Conservation (phyloP, 2,888 invertebrate species). For the Anticlea derivata region DNA sequence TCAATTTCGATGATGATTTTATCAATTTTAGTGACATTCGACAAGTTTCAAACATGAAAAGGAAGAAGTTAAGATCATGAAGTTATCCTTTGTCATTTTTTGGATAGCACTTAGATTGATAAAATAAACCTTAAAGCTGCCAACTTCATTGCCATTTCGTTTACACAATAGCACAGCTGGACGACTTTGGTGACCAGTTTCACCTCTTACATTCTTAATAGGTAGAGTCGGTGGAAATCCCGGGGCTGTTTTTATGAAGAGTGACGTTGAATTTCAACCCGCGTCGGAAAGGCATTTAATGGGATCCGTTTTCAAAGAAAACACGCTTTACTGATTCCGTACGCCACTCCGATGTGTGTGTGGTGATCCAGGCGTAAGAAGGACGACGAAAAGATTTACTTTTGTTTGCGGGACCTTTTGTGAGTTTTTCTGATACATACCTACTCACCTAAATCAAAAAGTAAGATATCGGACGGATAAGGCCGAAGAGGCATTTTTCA, state of each 20-base stretch:
- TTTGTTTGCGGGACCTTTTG: conserved; percentile 42
- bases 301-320: conserved; percentile 67
- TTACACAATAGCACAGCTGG: too few species aligned
- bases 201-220: too few species aligned
- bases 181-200: too few species aligned
- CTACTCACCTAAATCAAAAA: conserved; percentile 23
- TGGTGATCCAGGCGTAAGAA: conserved; percentile 45
- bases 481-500: conserved; percentile 9
- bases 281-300: conserved; percentile 47
- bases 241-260: conserved; percentile 44
- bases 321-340: conserved; percentile 55
- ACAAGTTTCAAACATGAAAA: too few species aligned
- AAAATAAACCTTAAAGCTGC: too few species aligned
- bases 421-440: conserved; percentile 15
- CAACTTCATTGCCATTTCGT: too few species aligned
- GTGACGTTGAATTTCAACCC: conserved; percentile 45
- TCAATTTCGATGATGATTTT: too few species aligned
- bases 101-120: too few species aligned
- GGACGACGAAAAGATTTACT: conserved; percentile 47
- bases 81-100: too few species aligned
- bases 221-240: neutral
- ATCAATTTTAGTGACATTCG: too few species aligned
- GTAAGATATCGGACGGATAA: conserved; percentile 12
- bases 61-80: too few species aligned
- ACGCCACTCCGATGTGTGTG: conserved; percentile 44